Evolutionary conservation across 2,888 invertebrate genomes (phyloP).

Genomic region (Plagodis dolabraria): DNA sequence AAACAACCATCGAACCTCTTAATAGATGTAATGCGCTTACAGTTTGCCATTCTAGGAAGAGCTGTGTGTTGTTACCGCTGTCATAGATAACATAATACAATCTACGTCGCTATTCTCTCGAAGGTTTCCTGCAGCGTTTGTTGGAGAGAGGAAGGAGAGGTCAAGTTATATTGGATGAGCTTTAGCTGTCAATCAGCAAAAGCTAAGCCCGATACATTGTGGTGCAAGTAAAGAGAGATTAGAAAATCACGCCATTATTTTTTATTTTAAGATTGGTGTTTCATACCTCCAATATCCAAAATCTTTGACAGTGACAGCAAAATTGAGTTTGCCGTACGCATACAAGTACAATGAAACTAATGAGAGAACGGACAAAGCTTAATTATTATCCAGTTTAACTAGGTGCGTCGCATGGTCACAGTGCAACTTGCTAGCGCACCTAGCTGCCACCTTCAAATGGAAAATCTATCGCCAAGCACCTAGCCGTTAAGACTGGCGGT

Average conservation of each 20-base stretch:
- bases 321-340: too few species aligned
- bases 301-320: too few species aligned
- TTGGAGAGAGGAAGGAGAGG: slow-evolving; percentile 35
- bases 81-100: neutral
- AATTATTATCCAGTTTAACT: too few species aligned
- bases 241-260: neutral
- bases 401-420: too few species aligned
- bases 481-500: too few species aligned
- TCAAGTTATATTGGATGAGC: slow-evolving; percentile 59
- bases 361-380: too few species aligned
- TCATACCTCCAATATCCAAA: too few species aligned
- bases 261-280: too few species aligned
- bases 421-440: too few species aligned
- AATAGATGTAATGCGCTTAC: slow-evolving; percentile 69
- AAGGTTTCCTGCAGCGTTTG: slow-evolving; percentile 16
- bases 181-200: slow-evolving; percentile 73
- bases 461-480: too few species aligned
- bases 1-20: slow-evolving; percentile 64
- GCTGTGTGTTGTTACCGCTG: slow-evolving; percentile 33
- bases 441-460: too few species aligned
- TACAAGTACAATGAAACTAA: too few species aligned
- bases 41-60: slow-evolving; percentile 51
- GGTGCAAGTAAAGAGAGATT: slow-evolving; percentile 45
- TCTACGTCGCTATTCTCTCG: slow-evolving; percentile 12
- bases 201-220: slow-evolving; percentile 51